These are phyloP conservation scores for Machimus rusticus DNA, from an alignment of 2,888 invertebrate genomes.

Conservation along the genomic window DNA sequence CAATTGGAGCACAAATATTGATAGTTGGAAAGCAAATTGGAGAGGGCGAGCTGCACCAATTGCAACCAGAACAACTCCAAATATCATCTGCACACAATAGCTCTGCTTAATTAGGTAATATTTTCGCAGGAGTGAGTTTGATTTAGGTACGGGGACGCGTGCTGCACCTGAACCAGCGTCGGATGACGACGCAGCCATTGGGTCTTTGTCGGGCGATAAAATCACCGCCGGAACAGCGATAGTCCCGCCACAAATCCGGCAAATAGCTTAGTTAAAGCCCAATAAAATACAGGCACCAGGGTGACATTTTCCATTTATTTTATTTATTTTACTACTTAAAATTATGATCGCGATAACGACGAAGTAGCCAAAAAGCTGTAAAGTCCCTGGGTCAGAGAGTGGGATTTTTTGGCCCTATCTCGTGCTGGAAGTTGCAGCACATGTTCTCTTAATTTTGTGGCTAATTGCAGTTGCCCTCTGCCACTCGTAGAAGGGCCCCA, in stretches of 20 bases:
- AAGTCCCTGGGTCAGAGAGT: neutral
- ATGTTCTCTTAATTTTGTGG: neutral
- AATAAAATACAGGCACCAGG: neutral
- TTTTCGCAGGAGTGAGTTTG: neutral
- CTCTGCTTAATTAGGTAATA: conserved; percentile 24
- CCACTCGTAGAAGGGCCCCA: neutral
- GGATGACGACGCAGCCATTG: neutral
- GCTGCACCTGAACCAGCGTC: neutral
- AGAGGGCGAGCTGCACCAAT: neutral
- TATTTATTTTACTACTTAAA: neutral
- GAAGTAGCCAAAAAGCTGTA: conserved; percentile 1
- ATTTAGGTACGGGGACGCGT: neutral
- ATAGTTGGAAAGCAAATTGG: neutral
- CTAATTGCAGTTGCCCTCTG: neutral
- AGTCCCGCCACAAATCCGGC: neutral
- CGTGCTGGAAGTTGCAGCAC: neutral
- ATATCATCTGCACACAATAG: conserved; percentile 10
- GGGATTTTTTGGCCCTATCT: neutral
- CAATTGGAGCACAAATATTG: neutral
- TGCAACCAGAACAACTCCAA: neutral
- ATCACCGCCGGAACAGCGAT: neutral
- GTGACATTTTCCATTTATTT: conserved; percentile 4
- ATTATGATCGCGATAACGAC: neutral
- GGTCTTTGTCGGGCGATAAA: neutral
- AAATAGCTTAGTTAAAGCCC: neutral